A percentile compares a stretch with the other conserved stretches of the same genome.
Evolutionary conservation across 2,113 vertebrate genomes (phyloP).

Genomic region (Tragulus kanchil): DNA sequence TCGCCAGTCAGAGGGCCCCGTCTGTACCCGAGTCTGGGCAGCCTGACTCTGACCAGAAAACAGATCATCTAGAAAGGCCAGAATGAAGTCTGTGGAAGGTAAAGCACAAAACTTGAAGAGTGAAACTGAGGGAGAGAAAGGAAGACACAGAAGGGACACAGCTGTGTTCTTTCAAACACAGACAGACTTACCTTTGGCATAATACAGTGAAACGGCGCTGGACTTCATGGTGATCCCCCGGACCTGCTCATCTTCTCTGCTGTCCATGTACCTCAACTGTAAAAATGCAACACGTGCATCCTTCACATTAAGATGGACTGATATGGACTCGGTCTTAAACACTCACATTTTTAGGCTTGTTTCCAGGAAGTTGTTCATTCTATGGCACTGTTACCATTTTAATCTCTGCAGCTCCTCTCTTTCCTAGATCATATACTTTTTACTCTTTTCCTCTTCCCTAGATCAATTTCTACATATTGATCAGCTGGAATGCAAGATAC

Average conservation of each 20-base stretch:
- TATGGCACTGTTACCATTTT: not conserved
- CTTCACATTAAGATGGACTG: not conserved
- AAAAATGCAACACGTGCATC: not conserved
- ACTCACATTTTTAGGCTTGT: not conserved
- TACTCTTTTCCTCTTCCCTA: not conserved
- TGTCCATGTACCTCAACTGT: constrained; percentile 97
- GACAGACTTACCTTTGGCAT: constrained; percentile 85
- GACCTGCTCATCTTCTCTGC: constrained; percentile 97
- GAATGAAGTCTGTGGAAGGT: not conserved
- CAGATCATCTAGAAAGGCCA: not conserved
- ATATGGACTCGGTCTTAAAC: not conserved
- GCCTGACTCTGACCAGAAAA: not conserved
- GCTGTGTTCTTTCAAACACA: not conserved
- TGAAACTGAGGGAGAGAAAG: not conserved
- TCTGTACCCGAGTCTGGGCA: not conserved
- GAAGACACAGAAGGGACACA: not conserved
- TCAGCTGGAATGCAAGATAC: not conserved
- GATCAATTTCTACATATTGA: not conserved
- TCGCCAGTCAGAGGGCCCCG: not conserved
- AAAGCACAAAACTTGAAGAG: not conserved
- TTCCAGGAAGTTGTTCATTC: not conserved
- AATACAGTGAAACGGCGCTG: constrained; percentile 97
- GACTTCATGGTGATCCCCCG: constrained; percentile 99
- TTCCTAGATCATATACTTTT: not conserved
- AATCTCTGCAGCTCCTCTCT: not conserved